phyloP scores from a whole-genome alignment of 2,797 vertebrate species.

The Nyctibius grandis region DNA sequence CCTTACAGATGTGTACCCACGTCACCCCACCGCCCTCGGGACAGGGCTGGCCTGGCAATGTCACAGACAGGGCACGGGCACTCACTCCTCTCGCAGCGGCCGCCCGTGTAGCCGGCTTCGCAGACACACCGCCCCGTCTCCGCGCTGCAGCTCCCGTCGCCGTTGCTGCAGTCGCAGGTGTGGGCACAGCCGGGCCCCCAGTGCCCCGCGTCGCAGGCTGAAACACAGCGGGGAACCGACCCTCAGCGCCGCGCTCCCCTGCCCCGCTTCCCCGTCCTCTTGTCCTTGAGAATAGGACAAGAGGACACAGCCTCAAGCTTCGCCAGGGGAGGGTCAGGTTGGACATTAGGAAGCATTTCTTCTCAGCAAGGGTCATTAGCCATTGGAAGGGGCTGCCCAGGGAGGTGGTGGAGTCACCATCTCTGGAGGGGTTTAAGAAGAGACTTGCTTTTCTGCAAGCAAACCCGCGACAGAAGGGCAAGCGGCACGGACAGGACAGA shows the following conservation, averaged over 20 bases:
- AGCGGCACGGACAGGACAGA: accelerated
- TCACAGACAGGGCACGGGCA: neutral
- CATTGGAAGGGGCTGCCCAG: no score
- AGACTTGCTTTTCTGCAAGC: no score
- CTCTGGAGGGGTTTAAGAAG: no score
- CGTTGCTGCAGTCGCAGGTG: constrained; percentile 81
- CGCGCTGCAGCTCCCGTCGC: constrained; percentile 80
- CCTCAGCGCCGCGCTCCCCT: accelerated
- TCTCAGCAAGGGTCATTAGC: no score
- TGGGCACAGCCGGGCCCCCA: constrained; percentile 85
- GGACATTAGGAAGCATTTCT: no score
- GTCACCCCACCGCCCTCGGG: neutral
- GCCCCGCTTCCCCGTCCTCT: no score
- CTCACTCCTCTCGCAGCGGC: constrained; percentile 84
- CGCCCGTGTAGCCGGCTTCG: constrained; percentile 83
- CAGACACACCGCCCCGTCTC: constrained; percentile 84
- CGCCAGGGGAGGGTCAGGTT: no score
- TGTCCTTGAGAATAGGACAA: no score
- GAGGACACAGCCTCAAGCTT: no score
- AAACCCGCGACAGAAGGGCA: neutral
- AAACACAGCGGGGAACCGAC: neutral
- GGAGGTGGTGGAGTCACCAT: no score
- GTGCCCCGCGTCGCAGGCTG: constrained; percentile 84
- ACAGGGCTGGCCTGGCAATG: neutral
- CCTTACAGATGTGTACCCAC: accelerated